Evolutionary conservation across 2,888 invertebrate genomes (phyloP), one percentile per base, ranked within the genome.

Genomic region (Ophion costatus): DNA sequence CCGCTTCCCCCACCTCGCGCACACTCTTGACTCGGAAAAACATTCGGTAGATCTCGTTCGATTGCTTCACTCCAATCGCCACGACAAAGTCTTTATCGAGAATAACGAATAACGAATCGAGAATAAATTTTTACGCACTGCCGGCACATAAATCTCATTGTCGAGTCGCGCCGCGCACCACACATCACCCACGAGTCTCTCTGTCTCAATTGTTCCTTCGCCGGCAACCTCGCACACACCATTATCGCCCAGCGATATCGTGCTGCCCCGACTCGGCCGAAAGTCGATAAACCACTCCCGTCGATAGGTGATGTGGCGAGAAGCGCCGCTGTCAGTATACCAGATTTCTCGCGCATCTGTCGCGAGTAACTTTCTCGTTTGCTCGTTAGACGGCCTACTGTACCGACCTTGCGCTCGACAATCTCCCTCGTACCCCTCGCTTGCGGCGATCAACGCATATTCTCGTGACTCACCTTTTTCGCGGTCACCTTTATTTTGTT

Each of bases 141-240:
- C 82, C 9, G 88, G 89, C 9, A 90, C 88, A 80, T 86, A 88
- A 29, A 89, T 73, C 1, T 90, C 89, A 73, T 90, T 83, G 14
- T 90, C 79, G 14, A 89, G 85, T 51, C 51, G 51, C 51, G 51
- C 51, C 51, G 51, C 33, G 63, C 63, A 17, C 63, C 63, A 63
- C 29, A 63, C 63, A 63, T 14, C 63, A 29, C 29, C 1, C 63
- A 63, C 63, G 29, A 63, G 63, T 6, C 29, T 63, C 20, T 70
- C 24, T 9, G 88, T 84, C 9, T 11, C 7, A n/a, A 88, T 79
- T 42, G 86, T 88, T 0, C 89, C 88, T 6, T 42, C 63, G 59
- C 87, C 89, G 76, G 57, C 56, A 1, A 87, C 82, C 11, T 80
- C 56, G 29, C 87, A 88, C 2, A 38, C 59, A 1, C 81, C 69